phyloP scores from a whole-genome alignment of 2,113 vertebrate species.

The Lampris megalopsis region DNA sequence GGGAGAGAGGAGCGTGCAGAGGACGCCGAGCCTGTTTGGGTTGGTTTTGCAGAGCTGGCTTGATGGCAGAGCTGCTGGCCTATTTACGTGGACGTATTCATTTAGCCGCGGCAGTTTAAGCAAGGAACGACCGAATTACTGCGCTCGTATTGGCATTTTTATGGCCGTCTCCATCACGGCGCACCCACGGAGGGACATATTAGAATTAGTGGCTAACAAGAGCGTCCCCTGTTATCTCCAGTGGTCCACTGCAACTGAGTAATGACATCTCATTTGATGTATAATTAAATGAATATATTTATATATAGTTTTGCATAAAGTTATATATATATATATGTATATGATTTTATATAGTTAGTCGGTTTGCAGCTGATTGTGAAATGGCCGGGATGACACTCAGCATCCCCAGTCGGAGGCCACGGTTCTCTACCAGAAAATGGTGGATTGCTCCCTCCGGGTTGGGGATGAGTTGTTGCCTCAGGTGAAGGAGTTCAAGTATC shows the following conservation, averaged over 20 bases:
- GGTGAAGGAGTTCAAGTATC: too few relatives aligned
- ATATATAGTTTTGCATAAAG: too few relatives aligned
- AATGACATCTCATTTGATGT: too few relatives aligned
- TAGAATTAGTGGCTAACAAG: constrained; percentile 6
- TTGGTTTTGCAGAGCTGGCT: not conserved
- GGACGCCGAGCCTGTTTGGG: not conserved
- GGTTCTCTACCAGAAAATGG: too few relatives aligned
- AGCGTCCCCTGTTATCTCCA: not conserved
- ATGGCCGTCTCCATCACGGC: not conserved
- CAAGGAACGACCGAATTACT: not conserved
- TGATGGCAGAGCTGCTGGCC: not conserved
- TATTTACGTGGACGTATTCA: not conserved
- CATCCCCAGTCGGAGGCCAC: too few relatives aligned
- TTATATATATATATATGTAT: too few relatives aligned
- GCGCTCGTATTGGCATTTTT: not conserved
- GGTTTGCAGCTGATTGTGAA: too few relatives aligned
- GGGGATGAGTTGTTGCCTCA: too few relatives aligned
- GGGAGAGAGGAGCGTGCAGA: not conserved
- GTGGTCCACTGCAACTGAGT: not conserved
- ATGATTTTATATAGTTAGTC: too few relatives aligned
- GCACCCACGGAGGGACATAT: not conserved
- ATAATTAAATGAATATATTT: too few relatives aligned
- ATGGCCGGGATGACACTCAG: too few relatives aligned
- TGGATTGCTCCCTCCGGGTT: too few relatives aligned
- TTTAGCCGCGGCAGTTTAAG: not conserved